Evolutionary conservation across 2,888 invertebrate species (phyloP), one percentile per base, ranked within the genome.

Genomic region (Venustoraphidia nigricollis): DNA sequence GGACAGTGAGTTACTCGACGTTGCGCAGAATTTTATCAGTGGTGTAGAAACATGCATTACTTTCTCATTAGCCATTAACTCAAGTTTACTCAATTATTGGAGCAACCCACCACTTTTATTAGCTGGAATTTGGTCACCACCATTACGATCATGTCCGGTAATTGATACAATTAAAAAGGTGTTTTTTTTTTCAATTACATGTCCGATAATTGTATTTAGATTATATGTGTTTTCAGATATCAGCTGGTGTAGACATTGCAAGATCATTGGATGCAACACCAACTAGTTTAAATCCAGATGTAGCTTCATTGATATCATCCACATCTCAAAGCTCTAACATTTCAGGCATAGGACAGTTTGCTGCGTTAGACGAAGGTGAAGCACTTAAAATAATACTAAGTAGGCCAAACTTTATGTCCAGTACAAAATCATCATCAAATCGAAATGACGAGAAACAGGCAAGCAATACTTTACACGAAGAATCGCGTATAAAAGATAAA

Each of bases 51-150:
- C 80, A 9, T 77, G 77, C 57, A 76, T 82, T 52, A 75, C 79
- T 46, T 83, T 88, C 58, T 75, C 81, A 56, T 66, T 90, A 56
- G 86, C 89, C 0, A 80, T 76, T 56, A 91, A 91, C 68, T 86
- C 89, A 1, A 90, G 90, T 62, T 70, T 93, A 27, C 68, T 95
- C 0, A 95, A 95, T 66, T 78, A 79, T 48, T 96, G 95, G 95
- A 83, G 86, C 0, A 80, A 82, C 57, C 80, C 83, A 39, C 84
- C 93, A 1, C 67, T 95, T 38, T 75, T 86, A 61, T 67, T 92
- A 57, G 85, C 91, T 10, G 93, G 92, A 5, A 72, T 90, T 46
- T 90, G 89, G 86, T 79, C 83, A 2, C 84, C 88, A 1, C 82
- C 86, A 9, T 72, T 87, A 61, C 80, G 83, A 61, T 76, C 81